A percentile compares a stretch with the other conserved stretches of the same genome.
phyloP scores from a whole-genome alignment of 2,888 invertebrate genomes.

The Sycophila texana region DNA sequence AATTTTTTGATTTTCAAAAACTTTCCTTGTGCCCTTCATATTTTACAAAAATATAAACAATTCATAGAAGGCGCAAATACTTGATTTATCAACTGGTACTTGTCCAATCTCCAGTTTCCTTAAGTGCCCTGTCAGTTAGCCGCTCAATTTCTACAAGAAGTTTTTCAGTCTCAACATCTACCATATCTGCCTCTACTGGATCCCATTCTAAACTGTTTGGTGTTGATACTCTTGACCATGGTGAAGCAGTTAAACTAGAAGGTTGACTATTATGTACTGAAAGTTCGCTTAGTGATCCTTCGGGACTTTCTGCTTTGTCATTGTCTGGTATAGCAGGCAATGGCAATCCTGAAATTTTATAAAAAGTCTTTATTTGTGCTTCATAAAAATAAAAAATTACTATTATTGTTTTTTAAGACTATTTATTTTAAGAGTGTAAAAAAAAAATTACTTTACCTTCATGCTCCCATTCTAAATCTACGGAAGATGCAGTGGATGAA shows the following conservation, averaged over 20 bases:
- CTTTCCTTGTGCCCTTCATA: conserved; percentile 43
- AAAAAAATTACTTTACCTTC: conserved; percentile 74
- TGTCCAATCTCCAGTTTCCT: conserved; percentile 80
- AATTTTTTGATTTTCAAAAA: conserved; percentile 44
- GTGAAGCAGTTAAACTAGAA: conserved; percentile 71
- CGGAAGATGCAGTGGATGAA: conserved; percentile 81
- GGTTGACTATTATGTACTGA: conserved; percentile 68
- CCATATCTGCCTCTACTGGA: conserved; percentile 78
- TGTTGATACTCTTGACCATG: conserved; percentile 81
- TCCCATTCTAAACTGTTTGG: conserved; percentile 85
- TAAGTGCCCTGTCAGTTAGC: conserved; percentile 81
- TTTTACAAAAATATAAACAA: conserved; percentile 71
- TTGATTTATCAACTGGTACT: conserved; percentile 67
- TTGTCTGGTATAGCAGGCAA: conserved; percentile 57
- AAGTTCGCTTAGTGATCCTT: conserved; percentile 63
- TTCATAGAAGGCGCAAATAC: conserved; percentile 49
- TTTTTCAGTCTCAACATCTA: conserved; percentile 81
- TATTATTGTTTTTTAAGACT: too few relatives aligned
- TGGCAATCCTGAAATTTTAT: conserved; percentile 62
- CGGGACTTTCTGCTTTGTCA: conserved; percentile 60
- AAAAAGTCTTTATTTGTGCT: neutral
- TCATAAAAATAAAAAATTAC: neutral
- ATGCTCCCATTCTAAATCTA: conserved; percentile 85
- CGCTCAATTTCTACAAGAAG: conserved; percentile 82
- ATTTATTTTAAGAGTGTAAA: neutral